Base-by-base conservation (phyloP, 2,888 invertebrate species). In the Suillia variegata region DNA sequence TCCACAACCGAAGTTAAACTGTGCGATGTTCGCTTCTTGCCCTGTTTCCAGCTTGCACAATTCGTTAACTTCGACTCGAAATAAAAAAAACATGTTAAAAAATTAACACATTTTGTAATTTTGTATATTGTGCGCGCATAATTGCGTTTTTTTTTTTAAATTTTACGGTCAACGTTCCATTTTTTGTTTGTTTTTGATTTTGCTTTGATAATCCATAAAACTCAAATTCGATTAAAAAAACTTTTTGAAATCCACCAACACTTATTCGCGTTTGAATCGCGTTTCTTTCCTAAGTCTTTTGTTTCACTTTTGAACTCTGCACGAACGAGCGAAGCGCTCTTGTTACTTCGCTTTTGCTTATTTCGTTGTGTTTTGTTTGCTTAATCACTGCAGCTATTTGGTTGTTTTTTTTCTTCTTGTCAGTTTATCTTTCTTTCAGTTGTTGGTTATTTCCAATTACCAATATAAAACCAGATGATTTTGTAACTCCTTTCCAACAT, bases 201-300 rank as follows among this genome's bases (percentile, higher is more conserved):
- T n/a, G n/a, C n/a, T n/a, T n/a, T n/a, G n/a, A n/a, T n/a, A n/a
- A n/a, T n/a, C n/a, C n/a, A n/a, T n/a, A n/a, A n/a, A n/a, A n/a
- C n/a, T n/a, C n/a, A n/a, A n/a, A n/a, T n/a, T n/a, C n/a, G n/a
- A n/a, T n/a, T 31, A 12, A 8, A 12, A 8, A 31, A 8, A 31
- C 31, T 31, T 31, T 31, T 12, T 8, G 38, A 8, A 38, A 38
- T 38, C 38, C 10, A 38, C 6, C n/a, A 38, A 38, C 38, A 38
- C 34, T 2, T n/a, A 2, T 6, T 10, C 33, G 18, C 31, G 18
- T n/a, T n/a, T 34, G 34, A 20, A 33, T 21, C 18, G 20, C 15
- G 72, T 75, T 72, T 69, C 68, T 75, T 64, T 65, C 73, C 69
- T 66, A 65, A 74, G 74, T 72, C 71, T 75, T 74, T 76, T 56